Base-by-base conservation (phyloP, 2,797 vertebrate genomes). In the Molossus molossus region DNA sequence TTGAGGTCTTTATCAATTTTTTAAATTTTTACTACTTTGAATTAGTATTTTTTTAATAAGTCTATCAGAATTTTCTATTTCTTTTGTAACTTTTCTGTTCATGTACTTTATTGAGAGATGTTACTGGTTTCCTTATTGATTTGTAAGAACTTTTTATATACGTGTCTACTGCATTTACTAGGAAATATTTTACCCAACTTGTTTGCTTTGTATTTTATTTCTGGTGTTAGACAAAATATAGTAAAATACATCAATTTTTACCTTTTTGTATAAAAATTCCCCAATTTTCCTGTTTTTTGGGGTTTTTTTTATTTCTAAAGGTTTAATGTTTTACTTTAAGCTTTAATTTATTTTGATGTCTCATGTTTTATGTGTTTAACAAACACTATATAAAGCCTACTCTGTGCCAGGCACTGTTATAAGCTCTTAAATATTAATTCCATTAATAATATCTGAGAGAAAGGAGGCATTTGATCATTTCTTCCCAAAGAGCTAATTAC, bases 381-480 rank as follows among this genome's bases (percentile, higher is more conserved):
- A 88, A 90, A 27, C 11, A 77, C 3, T 73, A 29, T 6, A 45
- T 10, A 75, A 15, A 21, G 29, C 3, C 77, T 75, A 20, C 11
- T 76, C 3, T 87, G 20, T 87, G 1, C 9, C 9, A 87, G 25
- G 7, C 1, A 67, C 25, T 64, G 1, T 60, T 87, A 17, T 11
- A 92, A 93, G 15, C 29, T 87, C n/a, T 92, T 83, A 65, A 80
- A 82, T 69, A 89, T 18, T 79, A 58, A 87, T 79, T 64, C 65
- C 53, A 23, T 57, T 55, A 81, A 60, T 50, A 13, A 5, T 62
- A 33, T 40, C 23, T 48, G 7, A 80, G 23, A 72, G 20, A 27
- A 17, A 40, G 1, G 10, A 76, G 3, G 17, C 4, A 67, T 27
- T 85, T 81, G 20, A n/a, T 20, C 88, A 2, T 37, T 73, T 94